phyloP scores from a whole-genome alignment of 2,888 invertebrate species.

The Mesorhabditis spiculigera region DNA sequence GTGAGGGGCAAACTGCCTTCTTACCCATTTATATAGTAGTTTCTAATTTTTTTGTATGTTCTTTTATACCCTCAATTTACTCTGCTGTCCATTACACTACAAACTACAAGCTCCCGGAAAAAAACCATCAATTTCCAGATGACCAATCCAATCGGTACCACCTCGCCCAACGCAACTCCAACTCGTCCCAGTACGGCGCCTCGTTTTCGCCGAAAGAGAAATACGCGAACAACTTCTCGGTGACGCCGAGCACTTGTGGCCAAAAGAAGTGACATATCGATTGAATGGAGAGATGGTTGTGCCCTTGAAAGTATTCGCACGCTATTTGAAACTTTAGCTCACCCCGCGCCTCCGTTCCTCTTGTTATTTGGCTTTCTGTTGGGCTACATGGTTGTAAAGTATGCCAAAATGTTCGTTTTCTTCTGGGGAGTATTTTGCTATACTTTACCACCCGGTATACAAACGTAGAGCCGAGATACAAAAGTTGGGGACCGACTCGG shows the following conservation, averaged over 20 bases:
- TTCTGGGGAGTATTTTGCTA: no score
- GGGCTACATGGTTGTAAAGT: no score
- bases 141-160: background rate
- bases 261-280: background rate
- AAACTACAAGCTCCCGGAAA: background rate
- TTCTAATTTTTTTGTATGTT: no score
- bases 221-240: background rate
- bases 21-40: no score
- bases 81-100: background rate
- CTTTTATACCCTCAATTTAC: no score
- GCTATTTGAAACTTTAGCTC: background rate
- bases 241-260: background rate
- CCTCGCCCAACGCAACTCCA: background rate
- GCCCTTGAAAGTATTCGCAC: background rate
- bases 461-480: no score
- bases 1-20: no score
- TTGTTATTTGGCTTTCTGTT: no score
- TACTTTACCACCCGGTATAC: no score
- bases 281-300: background rate
- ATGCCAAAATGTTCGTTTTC: no score
- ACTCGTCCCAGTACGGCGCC: background rate
- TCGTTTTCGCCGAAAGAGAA: slow-evolving; percentile 2
- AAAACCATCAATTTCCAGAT: background rate
- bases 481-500: no score
- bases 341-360: no score